These are phyloP conservation scores for Diarsia brunnea DNA, from an alignment of 2,888 invertebrate genomes.

Conservation along the genomic window DNA sequence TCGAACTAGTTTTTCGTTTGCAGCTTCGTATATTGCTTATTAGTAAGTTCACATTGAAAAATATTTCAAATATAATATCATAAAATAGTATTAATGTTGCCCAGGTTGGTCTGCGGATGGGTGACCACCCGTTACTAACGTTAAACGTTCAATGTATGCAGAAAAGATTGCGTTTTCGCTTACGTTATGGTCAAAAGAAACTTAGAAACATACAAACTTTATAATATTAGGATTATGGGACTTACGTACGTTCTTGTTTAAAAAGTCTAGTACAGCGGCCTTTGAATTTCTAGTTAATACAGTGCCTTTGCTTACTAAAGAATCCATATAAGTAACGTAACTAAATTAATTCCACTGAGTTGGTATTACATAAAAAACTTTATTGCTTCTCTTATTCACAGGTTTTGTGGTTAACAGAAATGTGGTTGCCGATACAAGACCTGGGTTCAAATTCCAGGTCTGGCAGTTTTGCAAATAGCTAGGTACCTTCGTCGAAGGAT, in stretches of 20 bases:
- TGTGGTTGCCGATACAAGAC: too few species aligned
- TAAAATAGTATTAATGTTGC: too few species aligned
- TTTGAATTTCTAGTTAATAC: background rate
- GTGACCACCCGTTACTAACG: too few species aligned
- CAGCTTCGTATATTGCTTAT: too few species aligned
- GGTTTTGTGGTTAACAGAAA: background rate
- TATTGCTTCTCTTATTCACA: background rate
- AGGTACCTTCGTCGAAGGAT: background rate
- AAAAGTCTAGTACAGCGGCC: background rate
- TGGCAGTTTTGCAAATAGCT: background rate
- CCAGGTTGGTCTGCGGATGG: too few species aligned
- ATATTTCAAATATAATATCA: too few species aligned
- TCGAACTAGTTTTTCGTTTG: too few species aligned
- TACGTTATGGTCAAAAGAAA: too few species aligned
- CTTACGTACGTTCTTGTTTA: background rate
- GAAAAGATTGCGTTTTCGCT: too few species aligned
- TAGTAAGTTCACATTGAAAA: too few species aligned
- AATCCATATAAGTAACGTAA: slow-evolving; percentile 21
- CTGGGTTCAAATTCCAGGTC: background rate
- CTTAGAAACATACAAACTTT: too few species aligned
- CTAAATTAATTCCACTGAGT: background rate
- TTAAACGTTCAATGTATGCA: too few species aligned
- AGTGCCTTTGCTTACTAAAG: background rate
- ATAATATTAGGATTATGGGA: background rate
- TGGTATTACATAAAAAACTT: background rate